A percentile compares a stretch with the other conserved stretches of the same genome.
Conservation (phyloP, 1,140 invertebrate genomes). For the Saxidomus purpurata region DNA sequence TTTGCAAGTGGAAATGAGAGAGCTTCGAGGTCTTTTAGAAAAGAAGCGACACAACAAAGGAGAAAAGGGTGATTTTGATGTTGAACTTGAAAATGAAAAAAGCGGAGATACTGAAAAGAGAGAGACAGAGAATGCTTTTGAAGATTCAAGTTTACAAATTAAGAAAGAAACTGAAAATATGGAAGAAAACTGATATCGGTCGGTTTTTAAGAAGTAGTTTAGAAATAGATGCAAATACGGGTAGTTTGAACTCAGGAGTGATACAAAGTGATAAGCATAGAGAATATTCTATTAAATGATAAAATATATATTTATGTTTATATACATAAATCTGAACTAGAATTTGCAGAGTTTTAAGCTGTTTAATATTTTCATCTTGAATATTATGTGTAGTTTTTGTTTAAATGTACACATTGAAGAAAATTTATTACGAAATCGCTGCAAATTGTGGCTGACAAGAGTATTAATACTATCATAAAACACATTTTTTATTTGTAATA, state of each 20-base stretch:
- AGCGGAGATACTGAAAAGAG: neutral
- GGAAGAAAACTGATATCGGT: neutral
- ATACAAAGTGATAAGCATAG: neutral
- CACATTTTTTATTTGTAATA: too few relatives aligned
- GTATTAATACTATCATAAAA: too few relatives aligned
- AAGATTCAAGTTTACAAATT: neutral
- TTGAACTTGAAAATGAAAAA: neutral
- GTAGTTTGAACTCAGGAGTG: constrained; percentile 8
- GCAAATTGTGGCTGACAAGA: too few relatives aligned
- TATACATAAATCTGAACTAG: neutral
- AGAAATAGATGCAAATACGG: neutral
- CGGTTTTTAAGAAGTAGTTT: neutral
- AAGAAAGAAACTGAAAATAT: neutral
- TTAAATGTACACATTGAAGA: too few relatives aligned
- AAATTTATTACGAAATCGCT: too few relatives aligned
- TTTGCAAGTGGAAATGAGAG: constrained; percentile 96
- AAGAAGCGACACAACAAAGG: constrained; percentile 72
- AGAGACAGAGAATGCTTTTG: neutral
- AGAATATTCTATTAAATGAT: neutral
- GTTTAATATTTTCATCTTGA: too few relatives aligned
- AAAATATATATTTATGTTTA: neutral
- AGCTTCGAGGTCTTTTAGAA: constrained; percentile 90
- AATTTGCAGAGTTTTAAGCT: too few relatives aligned
- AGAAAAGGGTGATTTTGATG: neutral
- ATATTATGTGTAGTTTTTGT: too few relatives aligned